A percentile compares a stretch with the other conserved stretches of the same genome.
Conservation (phyloP, 2,888 invertebrate genomes). For the Mimumesa dahlbomi region DNA sequence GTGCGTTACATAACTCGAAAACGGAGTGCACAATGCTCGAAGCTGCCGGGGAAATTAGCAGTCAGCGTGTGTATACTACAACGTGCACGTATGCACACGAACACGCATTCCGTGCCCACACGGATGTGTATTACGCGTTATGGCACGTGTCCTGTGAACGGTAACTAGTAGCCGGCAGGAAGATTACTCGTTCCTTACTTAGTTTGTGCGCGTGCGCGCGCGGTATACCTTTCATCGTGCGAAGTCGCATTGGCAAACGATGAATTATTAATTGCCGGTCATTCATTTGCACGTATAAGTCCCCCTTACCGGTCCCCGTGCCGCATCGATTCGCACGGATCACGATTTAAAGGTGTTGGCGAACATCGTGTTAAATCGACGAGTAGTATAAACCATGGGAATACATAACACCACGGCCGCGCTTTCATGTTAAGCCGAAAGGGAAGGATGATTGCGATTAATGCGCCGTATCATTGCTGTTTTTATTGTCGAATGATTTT, state of each 20-base stretch:
- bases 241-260: slow-evolving; percentile 29
- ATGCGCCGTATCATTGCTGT: background rate
- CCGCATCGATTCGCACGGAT: slow-evolving; percentile 32
- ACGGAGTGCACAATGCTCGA: no score
- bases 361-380: slow-evolving; percentile 3
- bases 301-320: slow-evolving; percentile 31
- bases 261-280: slow-evolving; percentile 63
- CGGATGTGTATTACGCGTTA: slow-evolving; percentile 38
- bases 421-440: no score
- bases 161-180: slow-evolving; percentile 6
- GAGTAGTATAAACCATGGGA: background rate
- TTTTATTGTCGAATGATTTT: background rate
- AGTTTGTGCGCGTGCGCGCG: slow-evolving; percentile 26
- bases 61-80: slow-evolving; percentile 36
- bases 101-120: background rate
- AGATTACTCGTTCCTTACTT: slow-evolving; percentile 34
- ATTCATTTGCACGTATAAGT: slow-evolving; percentile 50
- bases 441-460: background rate
- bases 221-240: slow-evolving; percentile 27
- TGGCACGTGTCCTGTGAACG: slow-evolving; percentile 45
- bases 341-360: slow-evolving; percentile 22
- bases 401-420: background rate
- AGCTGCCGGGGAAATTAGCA: slow-evolving; percentile 36
- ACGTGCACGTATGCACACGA: slow-evolving; percentile 15
- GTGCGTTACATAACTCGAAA: no score